Evolutionary conservation across 2,888 invertebrate species (phyloP), one percentile per base, ranked within the genome.

Genomic region (Hemithea aestivaria): DNA sequence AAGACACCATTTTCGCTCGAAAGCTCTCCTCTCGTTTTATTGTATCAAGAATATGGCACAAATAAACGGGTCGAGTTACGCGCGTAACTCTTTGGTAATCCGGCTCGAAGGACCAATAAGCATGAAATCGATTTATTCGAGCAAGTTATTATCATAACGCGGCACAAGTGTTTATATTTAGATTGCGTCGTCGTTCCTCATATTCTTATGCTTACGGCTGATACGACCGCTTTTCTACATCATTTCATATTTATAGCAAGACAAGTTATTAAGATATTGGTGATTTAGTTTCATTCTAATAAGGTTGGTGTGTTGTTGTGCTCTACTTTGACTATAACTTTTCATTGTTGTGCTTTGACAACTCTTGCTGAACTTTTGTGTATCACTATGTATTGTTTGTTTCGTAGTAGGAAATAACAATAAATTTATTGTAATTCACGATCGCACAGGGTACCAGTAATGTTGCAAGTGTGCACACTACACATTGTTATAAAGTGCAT

Each of bases 71-170:
- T 40, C 47, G 35, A 40, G 37, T 39, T 54, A 53, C 56, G 54
- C 53, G 49, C 53, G 45, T 44, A 40, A 45, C 52, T 51, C 35
- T 51, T 49, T 44, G 48, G 48, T 57, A 53, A 62, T 60, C 51
- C 52, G 33, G 41, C 51, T 51, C 45, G 34, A 50, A 52, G 51
- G 51, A 41, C 52, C 55, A 60, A 53, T 56, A 59, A 53, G 55
- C 56, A 60, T 58, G 56, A 54, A 56, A 56, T 48, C 50, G 55
- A 56, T 64, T 61, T 56, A 56, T 56, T 52, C 53, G 44, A 47
- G 53, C 55, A 55, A 54, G 48, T 47, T 46, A 37, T 45, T 30
- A 44, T 48, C 24, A 39, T 39, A 35, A 29, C 48, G 35, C 40
- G 46, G 42, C 58, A 39, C 45, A 50, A 45, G 40, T 50, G 45